Base-by-base conservation (phyloP, 2,888 invertebrate genomes). In the Abrostola triplasia region DNA sequence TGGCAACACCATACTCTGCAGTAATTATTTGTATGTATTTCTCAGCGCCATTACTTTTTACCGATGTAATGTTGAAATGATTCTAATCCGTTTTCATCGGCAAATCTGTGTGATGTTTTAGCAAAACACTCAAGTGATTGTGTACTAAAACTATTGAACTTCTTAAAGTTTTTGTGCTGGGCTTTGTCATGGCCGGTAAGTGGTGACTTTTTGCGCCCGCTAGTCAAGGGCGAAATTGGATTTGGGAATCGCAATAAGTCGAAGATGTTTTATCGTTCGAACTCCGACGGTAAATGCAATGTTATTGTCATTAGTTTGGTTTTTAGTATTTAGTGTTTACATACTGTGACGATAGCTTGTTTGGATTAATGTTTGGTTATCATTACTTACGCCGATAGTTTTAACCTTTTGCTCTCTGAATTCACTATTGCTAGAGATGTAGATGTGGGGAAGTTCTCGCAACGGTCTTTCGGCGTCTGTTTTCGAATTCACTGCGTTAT, bases 131-230 rank as follows among this genome's bases (percentile, higher is more conserved):
- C 80, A 87, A 90, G 94, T 94, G 94, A 91, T 92, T 93, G 95
- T 94, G 95, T 89, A 87, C 81, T 91, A 89, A 92, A 91, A 95
- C 92, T 94, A 90, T 94, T 78, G 88, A 92, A 94, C 92, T 94
- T 92, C 90, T 89, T 91, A 91, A 90, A 93, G 92, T 93, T 93
- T 89, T 93, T 92, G 94, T 94, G 94, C 94, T 94, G 94, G 94
- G 93, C 92, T 95, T 95, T 96, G 96, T 96, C 96, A 97, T 97
- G 97, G 97, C 97, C 96, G 96, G 96, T 96, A 96, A 96, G 96
- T 96, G 95, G 94, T 93, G 94, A 94, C 94, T 95, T 95, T 94
- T 94, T 91, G 92, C 92, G 92, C 92, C 92, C 92, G 91, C 88
- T 92, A 92, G 89, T 93, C 93, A 95, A 95, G 95, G 94, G 94